Percentiles rank a stretch among this genome's conserved stretches.
phyloP scores from a whole-genome alignment of 2,888 invertebrate species.

The Caenorhabditis macrosperma region DNA sequence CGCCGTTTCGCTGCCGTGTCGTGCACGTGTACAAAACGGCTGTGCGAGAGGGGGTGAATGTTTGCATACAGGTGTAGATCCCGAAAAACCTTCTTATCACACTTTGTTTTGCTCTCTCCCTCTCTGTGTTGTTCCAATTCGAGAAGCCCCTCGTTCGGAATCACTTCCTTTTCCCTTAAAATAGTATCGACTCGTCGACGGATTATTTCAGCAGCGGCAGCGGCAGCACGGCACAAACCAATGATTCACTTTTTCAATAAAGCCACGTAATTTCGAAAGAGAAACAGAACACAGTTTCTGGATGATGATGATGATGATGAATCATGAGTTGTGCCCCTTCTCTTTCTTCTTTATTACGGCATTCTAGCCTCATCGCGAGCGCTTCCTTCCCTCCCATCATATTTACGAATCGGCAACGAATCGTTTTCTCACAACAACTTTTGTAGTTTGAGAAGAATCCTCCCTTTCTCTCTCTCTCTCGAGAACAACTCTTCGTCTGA shows the following conservation, averaged over 20 bases:
- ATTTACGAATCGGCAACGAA: no score
- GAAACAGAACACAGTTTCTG: no score
- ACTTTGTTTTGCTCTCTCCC: neutral
- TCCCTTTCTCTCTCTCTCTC: neutral
- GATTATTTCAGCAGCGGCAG: neutral
- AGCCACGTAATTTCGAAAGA: neutral
- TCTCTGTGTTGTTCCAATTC: neutral
- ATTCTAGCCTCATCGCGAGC: no score
- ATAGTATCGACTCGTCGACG: neutral
- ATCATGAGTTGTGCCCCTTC: no score
- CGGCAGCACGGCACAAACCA: no score
- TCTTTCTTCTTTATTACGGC: no score
- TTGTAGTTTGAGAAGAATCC: neutral
- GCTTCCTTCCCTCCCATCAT: no score
- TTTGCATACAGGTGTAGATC: conserved; percentile 53
- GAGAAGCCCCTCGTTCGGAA: neutral
- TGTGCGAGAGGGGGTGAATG: conserved; percentile 22
- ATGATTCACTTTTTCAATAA: neutral
- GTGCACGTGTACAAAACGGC: conserved; percentile 26
- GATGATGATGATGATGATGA: neutral
- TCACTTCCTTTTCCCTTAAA: neutral
- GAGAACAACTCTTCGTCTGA: neutral
- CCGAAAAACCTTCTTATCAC: conserved; percentile 31
- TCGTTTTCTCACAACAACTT: conserved; percentile 1
- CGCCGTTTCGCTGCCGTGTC: conserved; percentile 14